Base-by-base conservation (phyloP, 64 coral and sea anemone species). In the Astreopora myriophthalma region DNA sequence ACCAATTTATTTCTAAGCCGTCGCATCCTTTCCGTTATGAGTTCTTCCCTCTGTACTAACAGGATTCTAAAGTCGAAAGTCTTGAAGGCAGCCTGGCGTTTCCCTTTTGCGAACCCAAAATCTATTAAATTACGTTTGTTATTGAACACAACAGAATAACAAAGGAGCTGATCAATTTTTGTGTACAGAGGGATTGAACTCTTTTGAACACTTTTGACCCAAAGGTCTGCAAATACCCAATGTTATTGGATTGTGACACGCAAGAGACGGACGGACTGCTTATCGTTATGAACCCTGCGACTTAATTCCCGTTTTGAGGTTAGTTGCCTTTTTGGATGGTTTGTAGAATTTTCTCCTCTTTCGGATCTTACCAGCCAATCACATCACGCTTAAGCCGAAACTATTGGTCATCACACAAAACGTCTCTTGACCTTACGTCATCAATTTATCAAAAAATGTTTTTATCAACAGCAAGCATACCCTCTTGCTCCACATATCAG, bases 381-480 rank as follows among this genome's bases (percentile, higher is more conserved):
- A 55, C 51, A 14, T 20, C n/a, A n/a, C n/a, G n/a, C 9, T 25
- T 31, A 12, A 60, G 34, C 55, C 16, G 55, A 83, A 83, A 63
- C 12, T 2, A 37, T 22, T 19, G 30, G 33, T 12, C 6, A 31
- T 27, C 75, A 52, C 42, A 64, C 52, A 0, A 25, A 34, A 8
- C 2, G 34, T 60, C 55, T 37, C 20, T 83, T 58, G 55, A 60
- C 79, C 49, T 65, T 8, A 65, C 20, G 79, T 83, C 79, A 33
- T 32, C 19, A 7, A 64, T 82, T 63, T 82, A 64, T 83, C 55
- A 16, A 32, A 9, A 24, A 25, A 19, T 65, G 19, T 39, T 61
- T 83, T 83, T 83, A 83, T 83, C 79, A 65, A 64, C 22, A 26
- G 6, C 37, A 37, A 26, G n/a, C 75, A 79, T 79, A 12, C 52